Evolutionary conservation across 2,797 vertebrate species (phyloP).

Genomic region (Thaleichthys pacificus): DNA sequence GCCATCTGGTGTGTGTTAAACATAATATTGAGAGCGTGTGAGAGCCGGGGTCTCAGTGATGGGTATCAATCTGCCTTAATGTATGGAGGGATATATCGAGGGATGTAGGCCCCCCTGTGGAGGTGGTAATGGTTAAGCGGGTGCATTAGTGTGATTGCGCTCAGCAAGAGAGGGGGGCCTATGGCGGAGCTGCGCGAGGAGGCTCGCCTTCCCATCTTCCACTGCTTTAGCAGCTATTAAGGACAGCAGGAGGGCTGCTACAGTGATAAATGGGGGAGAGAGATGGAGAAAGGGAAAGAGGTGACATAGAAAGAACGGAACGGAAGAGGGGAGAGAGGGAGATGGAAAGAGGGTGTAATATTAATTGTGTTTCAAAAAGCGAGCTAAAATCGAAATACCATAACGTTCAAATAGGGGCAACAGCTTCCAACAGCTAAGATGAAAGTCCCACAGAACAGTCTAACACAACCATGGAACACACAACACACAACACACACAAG

Average conservation of each 20-base stretch:
- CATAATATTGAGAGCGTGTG: conserved; percentile 74
- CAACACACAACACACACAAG: conserved; percentile 16
- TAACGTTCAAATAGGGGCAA: too few relatives aligned
- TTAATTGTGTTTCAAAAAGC: too few relatives aligned
- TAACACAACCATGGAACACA: neutral
- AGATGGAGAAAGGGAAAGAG: conserved; percentile 29
- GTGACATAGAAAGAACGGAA: neutral
- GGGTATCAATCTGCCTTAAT: conserved; percentile 81
- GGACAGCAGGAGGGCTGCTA: neutral
- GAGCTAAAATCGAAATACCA: too few relatives aligned
- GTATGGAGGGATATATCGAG: conserved; percentile 61
- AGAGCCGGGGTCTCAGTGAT: conserved; percentile 65
- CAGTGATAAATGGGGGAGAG: neutral
- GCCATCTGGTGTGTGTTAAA: conserved; percentile 76
- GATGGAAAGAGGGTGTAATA: neutral
- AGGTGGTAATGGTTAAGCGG: conserved; percentile 81
- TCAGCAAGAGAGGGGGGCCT: conserved; percentile 66
- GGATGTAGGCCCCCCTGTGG: conserved; percentile 51
- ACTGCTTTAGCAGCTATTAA: conserved; percentile 33
- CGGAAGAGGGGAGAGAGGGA: neutral
- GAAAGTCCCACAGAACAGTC: too few relatives aligned
- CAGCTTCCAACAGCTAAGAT: too few relatives aligned
- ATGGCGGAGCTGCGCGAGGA: conserved; percentile 61
- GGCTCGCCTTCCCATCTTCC: conserved; percentile 70
- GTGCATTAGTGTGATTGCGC: conserved; percentile 85